These are phyloP conservation scores for Odontocerum albicorne DNA, from an alignment of 2,888 invertebrate genomes.

Conservation along the genomic window DNA sequence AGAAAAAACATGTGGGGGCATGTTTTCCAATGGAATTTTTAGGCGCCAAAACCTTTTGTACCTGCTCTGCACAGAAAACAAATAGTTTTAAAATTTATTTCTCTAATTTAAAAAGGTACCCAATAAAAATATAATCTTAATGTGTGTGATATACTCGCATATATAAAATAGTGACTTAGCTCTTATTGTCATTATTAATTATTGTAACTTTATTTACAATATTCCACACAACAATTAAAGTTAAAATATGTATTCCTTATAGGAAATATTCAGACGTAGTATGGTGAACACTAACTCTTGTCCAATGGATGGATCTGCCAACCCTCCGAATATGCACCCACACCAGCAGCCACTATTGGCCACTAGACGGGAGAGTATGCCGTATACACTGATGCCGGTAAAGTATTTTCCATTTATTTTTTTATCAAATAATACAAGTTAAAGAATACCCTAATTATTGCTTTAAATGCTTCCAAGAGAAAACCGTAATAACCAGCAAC, in stretches of 20 bases:
- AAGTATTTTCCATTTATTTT: not conserved
- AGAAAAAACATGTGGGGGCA: no score
- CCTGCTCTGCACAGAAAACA: no score
- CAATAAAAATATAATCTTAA: no score
- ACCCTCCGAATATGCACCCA: slow-evolving; percentile 9
- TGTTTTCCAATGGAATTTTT: no score
- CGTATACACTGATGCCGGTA: slow-evolving; percentile 30
- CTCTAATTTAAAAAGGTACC: no score
- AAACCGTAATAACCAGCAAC: no score
- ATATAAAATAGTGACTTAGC: not conserved
- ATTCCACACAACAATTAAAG: not conserved
- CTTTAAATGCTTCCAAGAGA: no score
- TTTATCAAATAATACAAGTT: not conserved
- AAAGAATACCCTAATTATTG: not conserved
- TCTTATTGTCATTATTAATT: not conserved
- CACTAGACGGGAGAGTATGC: slow-evolving; percentile 17
- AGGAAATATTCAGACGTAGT: slow-evolving; percentile 56
- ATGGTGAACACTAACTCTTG: slow-evolving; percentile 47
- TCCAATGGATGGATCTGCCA: slow-evolving; percentile 26
- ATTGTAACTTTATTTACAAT: not conserved
- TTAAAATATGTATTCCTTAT: slow-evolving; percentile 7
- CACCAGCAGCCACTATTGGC: slow-evolving; percentile 15
- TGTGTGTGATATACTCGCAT: no score
- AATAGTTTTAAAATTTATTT: no score
- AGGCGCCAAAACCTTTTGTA: no score